These are phyloP conservation scores for Peromyscus melanophrys DNA, from an alignment of 2,797 vertebrate genomes.

Conservation along the genomic window DNA sequence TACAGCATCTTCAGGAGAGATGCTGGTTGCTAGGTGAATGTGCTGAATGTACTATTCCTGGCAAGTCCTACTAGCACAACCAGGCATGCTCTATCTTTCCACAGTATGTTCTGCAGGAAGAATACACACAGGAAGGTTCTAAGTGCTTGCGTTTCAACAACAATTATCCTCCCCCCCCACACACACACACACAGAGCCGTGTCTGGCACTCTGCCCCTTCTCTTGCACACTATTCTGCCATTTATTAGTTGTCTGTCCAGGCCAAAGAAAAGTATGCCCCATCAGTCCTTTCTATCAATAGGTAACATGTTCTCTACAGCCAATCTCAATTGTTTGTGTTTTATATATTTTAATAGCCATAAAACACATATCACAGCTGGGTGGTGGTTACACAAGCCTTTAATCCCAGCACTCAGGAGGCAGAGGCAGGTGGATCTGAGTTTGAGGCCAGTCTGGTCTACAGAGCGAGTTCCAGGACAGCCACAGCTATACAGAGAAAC, in stretches of 20 bases:
- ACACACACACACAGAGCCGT: too few species aligned
- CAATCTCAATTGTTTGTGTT: background rate
- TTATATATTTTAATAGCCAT: background rate
- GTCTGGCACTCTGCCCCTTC: background rate
- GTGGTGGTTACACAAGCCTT: background rate
- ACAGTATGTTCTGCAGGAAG: background rate
- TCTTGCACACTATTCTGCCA: background rate
- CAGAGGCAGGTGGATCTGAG: background rate
- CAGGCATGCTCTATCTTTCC: background rate
- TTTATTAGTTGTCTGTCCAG: constrained; percentile 5
- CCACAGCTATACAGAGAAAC: background rate
- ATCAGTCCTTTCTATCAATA: background rate
- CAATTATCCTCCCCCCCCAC: background rate
- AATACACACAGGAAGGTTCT: background rate
- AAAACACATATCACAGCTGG: background rate
- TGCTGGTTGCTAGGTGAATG: background rate
- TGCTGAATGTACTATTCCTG: constrained; percentile 18
- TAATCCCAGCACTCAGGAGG: background rate
- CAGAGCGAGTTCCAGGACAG: background rate
- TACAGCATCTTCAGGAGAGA: constrained; percentile 32
- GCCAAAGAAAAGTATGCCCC: background rate
- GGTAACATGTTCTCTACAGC: background rate
- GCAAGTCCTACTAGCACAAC: constrained; percentile 29
- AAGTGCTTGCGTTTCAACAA: background rate
- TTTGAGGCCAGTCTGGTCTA: background rate